Base-by-base conservation (phyloP, 30 jellyfish, hydroid and myxozoan genomes). In the Rhopilema esculentum region DNA sequence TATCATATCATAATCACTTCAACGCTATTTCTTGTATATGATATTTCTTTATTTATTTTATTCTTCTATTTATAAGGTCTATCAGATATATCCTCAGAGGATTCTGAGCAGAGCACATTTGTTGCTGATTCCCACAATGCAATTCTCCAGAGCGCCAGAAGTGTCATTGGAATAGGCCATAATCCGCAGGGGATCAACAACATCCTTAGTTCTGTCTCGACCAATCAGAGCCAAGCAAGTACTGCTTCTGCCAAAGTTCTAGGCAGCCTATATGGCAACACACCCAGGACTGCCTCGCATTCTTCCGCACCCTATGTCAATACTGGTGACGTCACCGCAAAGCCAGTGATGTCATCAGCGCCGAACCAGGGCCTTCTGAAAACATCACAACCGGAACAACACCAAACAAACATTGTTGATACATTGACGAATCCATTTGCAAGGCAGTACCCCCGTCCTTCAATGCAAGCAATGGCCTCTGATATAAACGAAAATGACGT, bases 361-460 rank as follows among this genome's bases (percentile, higher is more conserved):
- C 75, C 83, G 27, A 64, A 33, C 22, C 90, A 65, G n/a, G 90
- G 90, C 40, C 50, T 80, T 2, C 62, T 80, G 24, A 80, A 64
- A 32, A 80, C 82, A 21, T 65, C 90, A 18, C 76, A 66, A 9
- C 82, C 29, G 63, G 23, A 77, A 26, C 75, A 50, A 52, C 29
- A 49, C 6, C 74, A 64, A 17, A 16, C 74, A 25, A 78, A 75
- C 66, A 53, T 78, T 2, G 88, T 78, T 18, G 77, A 66, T 33
- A 78, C 79, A 27, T 8, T 78, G 79, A 78, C 79, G 16, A 66
- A 78, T 62, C 88, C 88, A 16, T 78, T 78, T 28, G 88, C 88
- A 26, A 78, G 81, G 40, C 90, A 66, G 72, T 80, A 80, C 82
- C 82, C 82, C 82, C 90, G 82, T 49, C 82, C 90, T 27, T 28